Base-by-base conservation (phyloP, 2,113 vertebrate species). In the Prinia subflava region DNA sequence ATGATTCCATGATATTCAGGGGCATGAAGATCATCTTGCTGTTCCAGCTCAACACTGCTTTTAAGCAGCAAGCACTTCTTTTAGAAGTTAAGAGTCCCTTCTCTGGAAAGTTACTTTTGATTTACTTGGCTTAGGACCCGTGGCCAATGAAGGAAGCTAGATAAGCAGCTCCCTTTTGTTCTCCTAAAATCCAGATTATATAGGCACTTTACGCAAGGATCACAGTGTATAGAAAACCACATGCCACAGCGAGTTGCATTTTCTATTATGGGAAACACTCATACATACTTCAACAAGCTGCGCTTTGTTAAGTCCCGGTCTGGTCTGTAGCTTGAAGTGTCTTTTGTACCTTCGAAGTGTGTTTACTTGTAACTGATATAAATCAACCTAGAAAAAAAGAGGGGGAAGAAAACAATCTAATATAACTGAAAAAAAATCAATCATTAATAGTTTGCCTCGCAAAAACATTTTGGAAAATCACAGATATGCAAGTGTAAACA, bases 311-410 rank as follows among this genome's bases (percentile, higher is more conserved):
- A 98, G 98, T 87, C 98, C 98, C 2, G 98, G 98, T 97, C 98
- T 98, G 89, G 98, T 98, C 97, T 98, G 98, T 89, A 98, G 96
- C 94, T 98, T 98, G 97, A 98, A 98, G 97, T 98, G 98, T 97
- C 98, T 98, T 98, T 98, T 98, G 96, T 98, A 98, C 92, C 98
- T 98, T 97, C 98, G 97, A 95, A 98, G 98, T 78, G 98, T 98
- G 94, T 98, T 98, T 97, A 98, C 98, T 97, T 98, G 98, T 97
- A 98, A 97, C 87, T 98, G 98, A 95, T 98, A 98, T 63, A 98
- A 97, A 96, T 98, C 98, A 92, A 98, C 98, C 98, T 98, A 92
- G 84, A 97, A 98, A 55, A 97, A 95, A 91, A 97, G 76, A 41
- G 9, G 14, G 20, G 39, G 16, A 79, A 25, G 25, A 95, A 95